phyloP scores from a whole-genome alignment of 64 coral and sea anemone species.

The Montipora sp. region DNA sequence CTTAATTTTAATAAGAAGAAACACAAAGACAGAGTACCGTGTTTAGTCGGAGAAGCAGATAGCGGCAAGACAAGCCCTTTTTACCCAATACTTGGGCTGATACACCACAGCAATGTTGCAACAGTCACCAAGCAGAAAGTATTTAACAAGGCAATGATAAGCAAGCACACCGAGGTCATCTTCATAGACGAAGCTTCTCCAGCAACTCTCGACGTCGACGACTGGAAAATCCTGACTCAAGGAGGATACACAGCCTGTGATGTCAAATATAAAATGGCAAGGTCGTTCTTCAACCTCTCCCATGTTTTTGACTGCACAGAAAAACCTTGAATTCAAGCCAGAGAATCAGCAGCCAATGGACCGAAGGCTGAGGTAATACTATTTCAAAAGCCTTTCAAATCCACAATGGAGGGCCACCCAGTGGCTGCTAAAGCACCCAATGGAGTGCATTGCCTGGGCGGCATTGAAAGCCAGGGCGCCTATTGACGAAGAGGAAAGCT shows the following conservation, averaged over 20 bases:
- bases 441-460: not conserved
- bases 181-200: not conserved
- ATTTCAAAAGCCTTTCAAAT: constrained; percentile 24
- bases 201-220: not conserved
- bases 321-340: too few relatives aligned
- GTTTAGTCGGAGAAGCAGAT: constrained; percentile 1
- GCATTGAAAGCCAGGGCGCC: constrained; percentile 3
- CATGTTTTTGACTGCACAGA: too few relatives aligned
- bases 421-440: constrained; percentile 33
- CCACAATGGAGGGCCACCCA: constrained; percentile 36
- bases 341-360: not conserved
- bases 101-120: constrained; percentile 21
- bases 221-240: not conserved
- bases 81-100: constrained; percentile 3
- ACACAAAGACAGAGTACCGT: constrained; percentile 51
- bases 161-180: not conserved
- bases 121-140: constrained; percentile 27
- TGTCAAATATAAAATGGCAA: too few relatives aligned
- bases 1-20: constrained; percentile 42
- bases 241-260: too few relatives aligned
- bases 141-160: constrained; percentile 52
- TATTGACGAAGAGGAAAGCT: not conserved
- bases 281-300: too few relatives aligned
- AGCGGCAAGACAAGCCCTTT: constrained; percentile 49
- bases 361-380: not conserved